A percentile compares a stretch with the other conserved stretches of the same genome.
Evolutionary conservation across 2,888 invertebrate species (phyloP).

Genomic region (Leucoptera coffeella): DNA sequence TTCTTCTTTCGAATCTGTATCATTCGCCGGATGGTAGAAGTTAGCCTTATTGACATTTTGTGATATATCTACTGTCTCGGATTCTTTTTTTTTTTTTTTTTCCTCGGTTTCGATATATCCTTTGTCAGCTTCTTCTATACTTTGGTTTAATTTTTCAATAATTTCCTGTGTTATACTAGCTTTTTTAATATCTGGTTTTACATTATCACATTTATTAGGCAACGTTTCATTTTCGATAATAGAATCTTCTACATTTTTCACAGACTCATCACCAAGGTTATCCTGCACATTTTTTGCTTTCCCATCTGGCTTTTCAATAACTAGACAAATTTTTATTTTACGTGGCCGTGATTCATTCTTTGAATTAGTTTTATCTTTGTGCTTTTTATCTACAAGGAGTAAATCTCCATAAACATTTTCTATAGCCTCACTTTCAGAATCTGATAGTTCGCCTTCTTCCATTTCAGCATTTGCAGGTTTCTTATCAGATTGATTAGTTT

Average conservation of each 20-base stretch:
- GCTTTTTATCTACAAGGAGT: constrained; percentile 15
- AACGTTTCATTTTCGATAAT: neutral
- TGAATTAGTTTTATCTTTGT: constrained; percentile 7
- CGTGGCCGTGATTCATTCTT: constrained; percentile 10
- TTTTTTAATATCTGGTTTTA: neutral
- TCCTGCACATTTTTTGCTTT: neutral
- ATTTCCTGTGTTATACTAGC: neutral
- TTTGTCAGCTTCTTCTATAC: neutral
- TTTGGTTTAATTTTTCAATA: neutral
- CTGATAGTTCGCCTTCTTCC: constrained; percentile 41
- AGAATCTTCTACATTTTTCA: neutral
- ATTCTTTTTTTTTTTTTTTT: constrained; percentile 3
- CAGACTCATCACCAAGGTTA: neutral
- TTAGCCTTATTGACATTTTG: constrained; percentile 14
- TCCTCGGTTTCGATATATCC: constrained; percentile 1
- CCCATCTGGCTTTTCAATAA: constrained; percentile 15
- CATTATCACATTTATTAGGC: constrained; percentile 8
- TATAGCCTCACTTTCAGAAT: constrained; percentile 40
- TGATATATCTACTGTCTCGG: neutral
- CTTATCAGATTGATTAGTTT: constrained; percentile 20
- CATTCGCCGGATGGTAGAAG: constrained; percentile 20
- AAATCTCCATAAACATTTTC: constrained; percentile 36
- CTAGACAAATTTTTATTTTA: constrained; percentile 30
- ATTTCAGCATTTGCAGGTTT: constrained; percentile 15
- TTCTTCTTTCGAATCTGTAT: constrained; percentile 2